Conservation (phyloP, 1,140 invertebrate genomes). For the Antheraea pernyi region DNA sequence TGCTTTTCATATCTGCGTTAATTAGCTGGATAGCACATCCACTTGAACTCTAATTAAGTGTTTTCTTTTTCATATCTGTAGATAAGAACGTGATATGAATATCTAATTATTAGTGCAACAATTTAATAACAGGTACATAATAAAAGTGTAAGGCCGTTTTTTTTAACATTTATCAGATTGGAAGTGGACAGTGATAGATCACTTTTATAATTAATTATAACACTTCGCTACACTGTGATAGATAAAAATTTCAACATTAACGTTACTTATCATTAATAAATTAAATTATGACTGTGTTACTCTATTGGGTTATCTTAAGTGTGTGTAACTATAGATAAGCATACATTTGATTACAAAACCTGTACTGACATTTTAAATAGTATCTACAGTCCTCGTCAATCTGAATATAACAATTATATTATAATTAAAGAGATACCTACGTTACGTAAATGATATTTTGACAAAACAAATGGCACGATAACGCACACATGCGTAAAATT, state of each 20-base stretch:
- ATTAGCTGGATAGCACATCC: no score
- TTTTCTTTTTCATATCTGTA: no score
- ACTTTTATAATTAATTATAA: not conserved
- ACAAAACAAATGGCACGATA: no score
- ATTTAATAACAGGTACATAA: not conserved
- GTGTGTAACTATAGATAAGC: not conserved
- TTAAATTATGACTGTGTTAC: not conserved
- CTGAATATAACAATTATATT: no score
- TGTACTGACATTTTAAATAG: no score
- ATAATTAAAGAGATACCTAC: no score
- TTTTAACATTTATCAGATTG: not conserved
- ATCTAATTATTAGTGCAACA: not conserved
- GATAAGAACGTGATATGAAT: not conserved
- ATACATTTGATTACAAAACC: no score
- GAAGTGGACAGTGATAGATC: not conserved
- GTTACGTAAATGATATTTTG: no score
- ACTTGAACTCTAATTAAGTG: no score
- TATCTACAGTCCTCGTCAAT: no score
- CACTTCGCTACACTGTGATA: not conserved
- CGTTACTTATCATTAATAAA: not conserved
- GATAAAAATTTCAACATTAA: slow-evolving; percentile 2
- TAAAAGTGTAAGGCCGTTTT: not conserved
- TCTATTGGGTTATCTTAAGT: not conserved
- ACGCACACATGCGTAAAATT: no score
- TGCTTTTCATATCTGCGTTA: no score